Base-by-base conservation (phyloP, 1,140 invertebrate species). In the Hycleus phaleratus region DNA sequence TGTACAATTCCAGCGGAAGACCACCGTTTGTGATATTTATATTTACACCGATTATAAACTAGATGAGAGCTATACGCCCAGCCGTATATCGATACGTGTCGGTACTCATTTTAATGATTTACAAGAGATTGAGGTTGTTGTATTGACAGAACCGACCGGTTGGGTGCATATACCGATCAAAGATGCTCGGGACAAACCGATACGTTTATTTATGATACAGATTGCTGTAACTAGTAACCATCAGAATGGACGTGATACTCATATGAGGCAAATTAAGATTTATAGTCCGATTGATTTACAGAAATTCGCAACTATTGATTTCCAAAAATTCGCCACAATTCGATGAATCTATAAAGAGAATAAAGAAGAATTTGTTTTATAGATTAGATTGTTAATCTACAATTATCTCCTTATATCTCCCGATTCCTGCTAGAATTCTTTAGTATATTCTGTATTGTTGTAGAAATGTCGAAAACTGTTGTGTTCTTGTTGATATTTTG, bases 1-100 rank as follows among this genome's bases (percentile, higher is more conserved):
- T 71, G 96, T 99, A 62, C 95, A 98, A 69, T 99, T 99, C 74
- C 85, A 91, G 63, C 82, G 90, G 65, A 97, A 98, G 77, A 99
- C 93, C 1, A 94, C 93, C 39, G 88, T 99, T 11, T 85, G 89
- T 57, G 91, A 97, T 75, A 90, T 99, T 56, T 96, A 92, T 71
- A 90, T 99, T 53, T 98, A 97, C 71, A 94, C 94, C 0, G 95
- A 99, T 75, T 98, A 93, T 72, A 98, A 98, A 75, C 74, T 96
- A 10, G 97, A 99, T 79, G 97, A 99, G 78, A 97, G 95, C 73
- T 99, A 99, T 68, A 99, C 97, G 2, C 97, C 97, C 0, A 95
- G 90, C 63, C 86, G 93, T 72, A 93, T 98, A 62, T 97, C 94
- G 2, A 89, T 98, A 56, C 77, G 95, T 66, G 91, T 92, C 44